Base-by-base conservation (phyloP, 2,797 vertebrate genomes). In the Sebastes minor region DNA sequence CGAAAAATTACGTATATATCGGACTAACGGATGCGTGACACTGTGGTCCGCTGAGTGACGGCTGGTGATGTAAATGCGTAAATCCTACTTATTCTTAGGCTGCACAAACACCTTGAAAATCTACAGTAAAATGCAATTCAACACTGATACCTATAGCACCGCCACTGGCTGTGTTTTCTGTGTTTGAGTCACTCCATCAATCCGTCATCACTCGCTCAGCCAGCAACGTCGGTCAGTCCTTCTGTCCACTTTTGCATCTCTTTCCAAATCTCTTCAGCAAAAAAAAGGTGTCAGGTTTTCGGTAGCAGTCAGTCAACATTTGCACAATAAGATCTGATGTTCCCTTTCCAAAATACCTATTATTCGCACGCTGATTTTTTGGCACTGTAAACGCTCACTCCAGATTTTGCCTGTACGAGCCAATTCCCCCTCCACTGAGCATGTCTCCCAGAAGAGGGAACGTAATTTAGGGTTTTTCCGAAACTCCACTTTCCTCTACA, bases 131-230 rank as follows among this genome's bases (percentile, higher is more conserved):
- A 25, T 62, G 62, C 3, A 57, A 59, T n/a, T 68, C 46, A 71
- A 30, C 71, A 59, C 60, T 27, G 38, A 56, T 74, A 74, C 62
- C 78, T 84, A 18, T 38, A 27, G 76, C 86, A 78, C 79, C 77
- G 81, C 81, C 76, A 79, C 76, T 75, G 83, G 83, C 77, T 71
- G 14, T 79, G 82, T 75, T 82, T 78, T 72, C 52, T 77, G 76
- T 64, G 68, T 74, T 85, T 85, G 80, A 85, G 71, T 89, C 86
- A 80, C 74, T 77, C 65, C 68, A 8, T 77, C 80, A 35, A 73
- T 71, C 65, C 28, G 59, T 70, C 86, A 76, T 78, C 80, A 10
- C 35, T 80, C 30, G 3, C 59, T 86, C 74, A 65, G 71, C 79
- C 87, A 82, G 69, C 69, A n/a, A 6, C 30, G 23, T 49, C 49